phyloP scores from a whole-genome alignment of 64 coral and sea anemone genomes.

The Actinia tenebrosa region DNA sequence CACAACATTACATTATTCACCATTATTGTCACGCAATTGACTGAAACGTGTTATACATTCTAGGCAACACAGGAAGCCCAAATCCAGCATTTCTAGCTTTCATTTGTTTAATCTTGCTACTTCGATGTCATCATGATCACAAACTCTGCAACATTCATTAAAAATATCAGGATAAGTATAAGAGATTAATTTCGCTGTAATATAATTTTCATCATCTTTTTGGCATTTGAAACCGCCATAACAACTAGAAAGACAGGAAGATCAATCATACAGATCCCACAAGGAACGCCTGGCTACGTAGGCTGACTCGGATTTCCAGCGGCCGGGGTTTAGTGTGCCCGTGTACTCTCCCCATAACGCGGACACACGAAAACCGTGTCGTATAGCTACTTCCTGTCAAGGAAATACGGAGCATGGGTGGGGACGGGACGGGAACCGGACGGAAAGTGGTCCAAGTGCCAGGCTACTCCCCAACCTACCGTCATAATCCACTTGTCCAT shows the following conservation, averaged over 20 bases:
- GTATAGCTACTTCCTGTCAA: neutral
- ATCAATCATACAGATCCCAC: too few relatives aligned
- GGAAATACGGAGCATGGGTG: neutral
- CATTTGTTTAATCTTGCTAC: neutral
- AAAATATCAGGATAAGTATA: neutral
- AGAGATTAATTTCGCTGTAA: too few relatives aligned
- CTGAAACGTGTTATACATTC: too few relatives aligned
- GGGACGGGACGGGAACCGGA: neutral
- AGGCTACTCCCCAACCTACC: conserved; percentile 13
- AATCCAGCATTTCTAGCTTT: neutral
- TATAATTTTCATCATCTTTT: too few relatives aligned
- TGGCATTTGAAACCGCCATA: too few relatives aligned
- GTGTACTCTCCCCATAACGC: too few relatives aligned
- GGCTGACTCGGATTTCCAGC: too few relatives aligned
- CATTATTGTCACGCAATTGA: neutral
- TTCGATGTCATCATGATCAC: conserved; percentile 53
- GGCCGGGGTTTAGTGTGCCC: too few relatives aligned
- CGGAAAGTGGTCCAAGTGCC: neutral
- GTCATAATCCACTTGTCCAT: conserved; percentile 65
- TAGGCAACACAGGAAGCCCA: neutral
- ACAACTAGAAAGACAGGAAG: too few relatives aligned
- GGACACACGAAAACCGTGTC: too few relatives aligned
- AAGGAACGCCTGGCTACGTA: too few relatives aligned
- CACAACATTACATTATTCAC: neutral
- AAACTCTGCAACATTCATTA: conserved; percentile 23